These are phyloP conservation scores for Molossus alvarezi DNA, from an alignment of 2,797 vertebrate species.

Conservation along the genomic window DNA sequence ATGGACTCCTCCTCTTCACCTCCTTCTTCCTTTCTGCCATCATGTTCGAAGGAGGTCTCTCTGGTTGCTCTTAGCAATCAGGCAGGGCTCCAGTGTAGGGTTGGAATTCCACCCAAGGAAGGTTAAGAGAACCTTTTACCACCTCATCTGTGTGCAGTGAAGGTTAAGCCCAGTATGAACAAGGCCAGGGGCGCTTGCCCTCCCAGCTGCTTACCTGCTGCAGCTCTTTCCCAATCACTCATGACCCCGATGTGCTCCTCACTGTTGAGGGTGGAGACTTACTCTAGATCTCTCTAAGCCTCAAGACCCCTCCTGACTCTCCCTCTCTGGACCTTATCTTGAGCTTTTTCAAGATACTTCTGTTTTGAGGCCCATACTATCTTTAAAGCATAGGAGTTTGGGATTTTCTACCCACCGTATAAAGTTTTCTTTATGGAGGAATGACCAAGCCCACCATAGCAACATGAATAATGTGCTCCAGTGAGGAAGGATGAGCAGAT, in stretches of 20 bases:
- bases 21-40: background rate
- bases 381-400: background rate
- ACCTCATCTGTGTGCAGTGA: background rate
- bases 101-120: background rate
- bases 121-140: background rate
- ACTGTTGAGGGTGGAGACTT: background rate
- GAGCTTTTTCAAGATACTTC: background rate
- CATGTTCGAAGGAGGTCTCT: background rate
- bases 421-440: background rate
- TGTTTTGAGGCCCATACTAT: background rate
- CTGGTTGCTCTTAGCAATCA: background rate
- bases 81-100: background rate
- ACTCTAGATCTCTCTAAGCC: background rate
- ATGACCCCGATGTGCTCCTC: background rate
- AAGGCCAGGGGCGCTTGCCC: background rate
- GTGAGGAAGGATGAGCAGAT: background rate
- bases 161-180: background rate
- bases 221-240: background rate
- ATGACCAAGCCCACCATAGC: background rate
- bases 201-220: background rate
- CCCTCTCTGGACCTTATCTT: background rate
- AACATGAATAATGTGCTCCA: accelerated
- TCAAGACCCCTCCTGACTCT: background rate
- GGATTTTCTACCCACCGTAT: background rate
- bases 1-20: background rate